Conservation (phyloP, 2,797 vertebrate genomes). For the Darevskia mixta region DNA sequence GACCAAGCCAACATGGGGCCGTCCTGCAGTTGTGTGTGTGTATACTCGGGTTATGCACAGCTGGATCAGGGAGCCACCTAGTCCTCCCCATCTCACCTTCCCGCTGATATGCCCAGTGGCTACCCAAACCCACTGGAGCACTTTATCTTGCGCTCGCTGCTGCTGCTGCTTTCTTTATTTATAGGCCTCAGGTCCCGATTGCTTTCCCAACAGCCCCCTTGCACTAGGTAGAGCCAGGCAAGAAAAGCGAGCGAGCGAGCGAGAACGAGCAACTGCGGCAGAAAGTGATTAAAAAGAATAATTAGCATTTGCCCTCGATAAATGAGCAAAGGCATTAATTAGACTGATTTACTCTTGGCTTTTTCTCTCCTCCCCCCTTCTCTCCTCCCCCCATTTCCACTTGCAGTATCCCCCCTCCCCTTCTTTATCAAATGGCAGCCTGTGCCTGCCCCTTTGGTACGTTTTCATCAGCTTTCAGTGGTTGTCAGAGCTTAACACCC, state of each 20-base stretch:
- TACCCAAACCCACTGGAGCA: conserved; percentile 24
- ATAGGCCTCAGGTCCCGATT: conserved; percentile 65
- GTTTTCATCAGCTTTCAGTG: conserved; percentile 78
- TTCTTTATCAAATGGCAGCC: conserved; percentile 71
- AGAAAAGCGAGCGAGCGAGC: conserved; percentile 65
- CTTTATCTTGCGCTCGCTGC: conserved; percentile 63
- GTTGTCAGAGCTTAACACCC: conserved; percentile 75
- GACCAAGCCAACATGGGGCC: neutral
- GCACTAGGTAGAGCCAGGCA: conserved; percentile 66
- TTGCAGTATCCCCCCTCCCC: conserved; percentile 21
- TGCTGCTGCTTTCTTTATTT: conserved; percentile 61
- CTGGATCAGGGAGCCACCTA: conserved; percentile 20
- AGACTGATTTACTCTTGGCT: conserved; percentile 87
- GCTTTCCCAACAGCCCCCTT: conserved; percentile 61
- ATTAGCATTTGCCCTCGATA: conserved; percentile 90
- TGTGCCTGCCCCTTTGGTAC: conserved; percentile 74
- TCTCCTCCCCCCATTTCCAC: conserved; percentile 68
- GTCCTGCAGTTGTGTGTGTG: too few species aligned
- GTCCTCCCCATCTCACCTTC: conserved; percentile 21
- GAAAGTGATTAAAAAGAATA: conserved; percentile 93
- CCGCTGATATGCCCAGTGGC: neutral
- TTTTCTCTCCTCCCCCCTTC: conserved; percentile 73
- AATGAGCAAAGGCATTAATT: conserved; percentile 89
- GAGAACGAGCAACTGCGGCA: conserved; percentile 77
- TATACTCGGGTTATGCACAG: neutral